These are phyloP conservation scores for Alauda arvensis DNA, from an alignment of 2,797 vertebrate species.

Conservation along the genomic window DNA sequence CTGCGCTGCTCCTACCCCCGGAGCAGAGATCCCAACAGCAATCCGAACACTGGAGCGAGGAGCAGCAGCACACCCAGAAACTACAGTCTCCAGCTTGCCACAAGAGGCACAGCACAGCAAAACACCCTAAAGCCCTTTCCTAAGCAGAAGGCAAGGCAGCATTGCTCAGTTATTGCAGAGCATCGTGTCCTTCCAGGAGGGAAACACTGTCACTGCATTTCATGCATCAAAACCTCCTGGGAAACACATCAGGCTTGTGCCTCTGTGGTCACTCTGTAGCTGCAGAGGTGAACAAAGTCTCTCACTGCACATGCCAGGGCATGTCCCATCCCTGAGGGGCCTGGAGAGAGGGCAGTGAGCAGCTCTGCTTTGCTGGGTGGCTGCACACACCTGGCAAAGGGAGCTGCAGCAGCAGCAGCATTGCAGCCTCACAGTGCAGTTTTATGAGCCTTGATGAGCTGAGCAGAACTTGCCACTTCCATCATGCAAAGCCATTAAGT, in stretches of 20 bases:
- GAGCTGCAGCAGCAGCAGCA: not conserved
- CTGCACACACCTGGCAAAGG: not conserved
- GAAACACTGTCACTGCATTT: not conserved
- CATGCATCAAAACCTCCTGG: not conserved
- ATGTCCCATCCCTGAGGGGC: not conserved
- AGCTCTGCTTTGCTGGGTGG: not conserved
- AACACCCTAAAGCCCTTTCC: not conserved
- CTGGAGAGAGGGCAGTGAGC: not conserved
- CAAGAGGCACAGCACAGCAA: not conserved
- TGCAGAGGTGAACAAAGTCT: not conserved
- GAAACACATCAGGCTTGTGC: not conserved
- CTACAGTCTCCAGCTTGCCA: not conserved
- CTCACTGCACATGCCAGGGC: not conserved
- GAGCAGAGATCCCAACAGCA: not conserved
- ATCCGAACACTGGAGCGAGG: not conserved
- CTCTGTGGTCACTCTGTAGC: not conserved
- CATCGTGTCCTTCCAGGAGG: not conserved
- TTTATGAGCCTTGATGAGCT: not conserved
- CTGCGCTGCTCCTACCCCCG: not conserved
- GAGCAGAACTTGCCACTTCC: not conserved
- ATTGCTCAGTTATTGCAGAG: not conserved
- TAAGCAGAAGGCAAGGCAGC: not conserved
- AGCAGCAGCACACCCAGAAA: not conserved
- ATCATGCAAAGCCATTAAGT: fast-evolving
- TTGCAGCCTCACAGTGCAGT: not conserved